These are phyloP conservation scores for Actias luna DNA, from an alignment of 2,888 invertebrate species.

Conservation along the genomic window DNA sequence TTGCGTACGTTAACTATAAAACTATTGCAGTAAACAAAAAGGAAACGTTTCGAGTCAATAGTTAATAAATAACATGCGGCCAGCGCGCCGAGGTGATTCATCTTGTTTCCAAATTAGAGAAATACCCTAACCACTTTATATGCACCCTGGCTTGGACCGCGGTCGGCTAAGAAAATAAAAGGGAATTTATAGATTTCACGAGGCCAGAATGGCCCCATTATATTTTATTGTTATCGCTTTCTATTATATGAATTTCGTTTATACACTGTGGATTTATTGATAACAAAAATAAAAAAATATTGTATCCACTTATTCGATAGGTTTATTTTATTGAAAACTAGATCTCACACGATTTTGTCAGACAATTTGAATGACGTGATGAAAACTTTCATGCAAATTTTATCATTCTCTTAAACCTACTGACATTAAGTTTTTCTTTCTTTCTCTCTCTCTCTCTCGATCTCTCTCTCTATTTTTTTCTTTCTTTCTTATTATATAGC, in stretches of 20 bases:
- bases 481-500: no score
- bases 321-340: not conserved
- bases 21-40: conserved; percentile 42
- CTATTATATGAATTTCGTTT: conserved; percentile 34
- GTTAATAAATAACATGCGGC: conserved; percentile 58
- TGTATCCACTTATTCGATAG: not conserved
- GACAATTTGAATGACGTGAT: no score
- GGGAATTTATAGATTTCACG: conserved; percentile 37
- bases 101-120: conserved; percentile 41
- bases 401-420: no score
- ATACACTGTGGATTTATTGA: conserved; percentile 17
- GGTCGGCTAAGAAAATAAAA: conserved; percentile 32
- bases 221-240: conserved; percentile 42
- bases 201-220: conserved; percentile 25
- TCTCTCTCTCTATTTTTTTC: no score
- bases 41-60: conserved; percentile 49
- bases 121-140: conserved; percentile 29
- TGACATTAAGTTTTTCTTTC: no score
- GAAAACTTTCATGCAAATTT: no score
- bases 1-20: not conserved
- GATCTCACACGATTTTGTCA: no score
- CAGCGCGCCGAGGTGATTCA: conserved; percentile 31
- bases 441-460: no score
- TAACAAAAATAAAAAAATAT: no score
- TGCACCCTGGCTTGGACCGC: conserved; percentile 41